Conservation (phyloP, 2,797 vertebrate species). For the Eutrigla gurnardus region DNA sequence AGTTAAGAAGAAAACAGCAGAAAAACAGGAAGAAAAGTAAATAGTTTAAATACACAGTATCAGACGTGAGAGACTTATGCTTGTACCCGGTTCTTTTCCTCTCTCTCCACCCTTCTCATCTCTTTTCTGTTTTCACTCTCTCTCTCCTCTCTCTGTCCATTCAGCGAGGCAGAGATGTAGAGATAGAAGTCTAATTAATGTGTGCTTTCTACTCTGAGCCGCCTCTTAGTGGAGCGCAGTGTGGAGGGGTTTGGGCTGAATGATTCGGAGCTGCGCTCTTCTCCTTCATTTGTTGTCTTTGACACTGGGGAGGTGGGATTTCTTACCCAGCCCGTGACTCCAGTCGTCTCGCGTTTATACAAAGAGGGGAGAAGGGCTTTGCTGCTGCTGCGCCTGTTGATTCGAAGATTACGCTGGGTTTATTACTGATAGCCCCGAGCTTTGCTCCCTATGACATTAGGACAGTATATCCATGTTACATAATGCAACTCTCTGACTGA, state of each 20-base stretch:
- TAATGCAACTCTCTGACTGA: neutral
- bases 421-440: constrained; percentile 30
- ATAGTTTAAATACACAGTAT: constrained; percentile 13
- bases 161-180: constrained; percentile 52
- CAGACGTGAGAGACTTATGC: neutral
- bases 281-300: constrained; percentile 65
- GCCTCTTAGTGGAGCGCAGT: constrained; percentile 40
- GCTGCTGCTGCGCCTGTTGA: constrained; percentile 36
- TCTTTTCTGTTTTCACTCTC: constrained; percentile 17
- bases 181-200: constrained; percentile 71
- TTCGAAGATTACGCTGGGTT: constrained; percentile 46
- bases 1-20: neutral
- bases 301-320: constrained; percentile 60
- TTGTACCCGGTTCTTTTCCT: neutral
- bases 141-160: constrained; percentile 19
- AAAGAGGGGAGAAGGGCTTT: constrained; percentile 28
- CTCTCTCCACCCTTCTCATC: constrained; percentile 2
- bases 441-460: constrained; percentile 20
- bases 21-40: neutral
- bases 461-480: constrained; percentile 8
- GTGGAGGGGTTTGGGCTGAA: constrained; percentile 48
- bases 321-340: constrained; percentile 48
- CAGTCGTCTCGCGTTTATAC: constrained; percentile 27
- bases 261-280: constrained; percentile 43
- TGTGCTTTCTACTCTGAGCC: constrained; percentile 61